Evolutionary conservation across 2,113 vertebrate species (phyloP), one percentile per base, ranked within the genome.

Genomic region (Crocuta crocuta): DNA sequence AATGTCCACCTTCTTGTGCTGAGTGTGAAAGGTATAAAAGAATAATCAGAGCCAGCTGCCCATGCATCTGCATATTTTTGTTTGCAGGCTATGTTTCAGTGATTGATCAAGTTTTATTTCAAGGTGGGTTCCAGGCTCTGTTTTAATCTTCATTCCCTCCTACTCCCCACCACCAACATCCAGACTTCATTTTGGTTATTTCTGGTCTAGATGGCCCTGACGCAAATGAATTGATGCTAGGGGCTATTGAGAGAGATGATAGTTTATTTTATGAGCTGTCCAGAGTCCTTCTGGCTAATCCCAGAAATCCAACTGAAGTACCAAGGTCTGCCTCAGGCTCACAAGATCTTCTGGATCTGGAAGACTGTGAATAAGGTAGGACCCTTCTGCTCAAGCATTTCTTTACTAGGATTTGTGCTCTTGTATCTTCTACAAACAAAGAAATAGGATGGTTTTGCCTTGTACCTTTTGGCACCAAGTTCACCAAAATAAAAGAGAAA

Each of bases 401-500:
- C 31, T 61, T 16, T 43, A 28, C 45, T 12, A 39, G n/a, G 12
- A 78, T 26, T 33, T 45, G 10, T 2, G 16, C 16, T 39, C 23
- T 48, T 66, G 33, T 55, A 23, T 76, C 55, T 71, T 82, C 7
- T 87, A 84, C 9, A 80, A 63, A 68, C 65, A 53, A 12, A 50
- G 50, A 50, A 28, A 58, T 6, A 8, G 53, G 68, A 31, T 16
- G 15, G 8, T n/a, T 63, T 95, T 87, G 73, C n/a, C 79, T 76
- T 50, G 43, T 55, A 55, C 73, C 55, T 61, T 89, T 92, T 91
- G 35, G 26, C 53, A 13, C 15, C 35, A 50, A 45, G 7, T 39
- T 95, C n/a, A 45, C 58, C 43, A 97, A 84, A 65, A 12, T n/a
- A 48, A n/a, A 91, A 94, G 31, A 87, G 63, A 43, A 82, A 71